A percentile compares a stretch with the other conserved stretches of the same genome.
phyloP scores from a whole-genome alignment of 2,888 invertebrate species.

The Callimorpha dominula region DNA sequence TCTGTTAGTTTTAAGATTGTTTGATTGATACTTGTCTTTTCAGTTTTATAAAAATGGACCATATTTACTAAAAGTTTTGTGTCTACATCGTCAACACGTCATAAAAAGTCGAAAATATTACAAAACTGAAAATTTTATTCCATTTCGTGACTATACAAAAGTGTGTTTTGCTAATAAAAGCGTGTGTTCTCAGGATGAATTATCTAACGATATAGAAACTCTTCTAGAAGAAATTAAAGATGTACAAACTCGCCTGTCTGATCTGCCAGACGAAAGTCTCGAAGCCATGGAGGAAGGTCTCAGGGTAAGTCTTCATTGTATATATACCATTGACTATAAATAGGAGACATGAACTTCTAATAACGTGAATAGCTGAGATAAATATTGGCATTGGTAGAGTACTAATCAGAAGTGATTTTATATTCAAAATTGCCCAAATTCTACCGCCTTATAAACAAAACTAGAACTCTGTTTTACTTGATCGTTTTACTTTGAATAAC shows the following conservation, averaged over 20 bases:
- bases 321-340: slow-evolving; percentile 56
- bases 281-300: slow-evolving; percentile 90
- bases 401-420: slow-evolving; percentile 14
- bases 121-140: slow-evolving; percentile 45
- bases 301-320: slow-evolving; percentile 87
- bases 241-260: slow-evolving; percentile 89
- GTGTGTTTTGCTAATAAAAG: slow-evolving; percentile 73
- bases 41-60: no score
- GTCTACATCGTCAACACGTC: neutral
- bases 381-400: slow-evolving; percentile 11
- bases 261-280: slow-evolving; percentile 90
- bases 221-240: slow-evolving; percentile 89
- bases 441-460: slow-evolving; percentile 70
- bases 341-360: slow-evolving; percentile 50
- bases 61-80: no score
- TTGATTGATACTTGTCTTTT: neutral
- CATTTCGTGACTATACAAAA: slow-evolving; percentile 48
- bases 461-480: slow-evolving; percentile 64
- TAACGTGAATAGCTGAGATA: slow-evolving; percentile 33
- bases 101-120: slow-evolving; percentile 3
- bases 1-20: slow-evolving; percentile 9
- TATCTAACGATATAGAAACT: slow-evolving; percentile 89
- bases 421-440: slow-evolving; percentile 35
- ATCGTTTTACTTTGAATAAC: neutral
- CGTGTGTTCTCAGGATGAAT: slow-evolving; percentile 87